Base-by-base conservation (phyloP, 2,888 invertebrate species). In the Lepas anatifera region DNA sequence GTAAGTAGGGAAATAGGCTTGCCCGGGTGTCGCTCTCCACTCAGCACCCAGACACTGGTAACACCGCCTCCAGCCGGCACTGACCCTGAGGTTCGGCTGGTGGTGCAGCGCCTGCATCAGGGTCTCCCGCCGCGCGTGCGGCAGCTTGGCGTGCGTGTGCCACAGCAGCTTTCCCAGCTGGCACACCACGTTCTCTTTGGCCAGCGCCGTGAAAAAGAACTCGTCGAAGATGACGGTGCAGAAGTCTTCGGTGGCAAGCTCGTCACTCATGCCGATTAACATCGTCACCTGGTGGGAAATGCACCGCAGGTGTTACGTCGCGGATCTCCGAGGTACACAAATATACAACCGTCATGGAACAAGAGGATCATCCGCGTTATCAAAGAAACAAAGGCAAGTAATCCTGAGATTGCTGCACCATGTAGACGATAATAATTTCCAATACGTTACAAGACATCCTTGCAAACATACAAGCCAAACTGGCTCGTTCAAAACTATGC, bases 151-250 rank as follows among this genome's bases (percentile, higher is more conserved):
- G 80, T 95, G 88, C 73, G 94, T 88, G 78, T 93, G 93, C 92
- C 93, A 95, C 48, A 96, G 80, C 68, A 97, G 82, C 78, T 95
- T 92, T 67, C 95, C 81, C 77, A 96, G 84, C 82, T 97, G 97
- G 68, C 94, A 85, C 6, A 91, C 89, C 0, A 95, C 95, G 83
- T 95, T 95, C 77, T 96, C 95, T 73, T 90, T 86, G 1, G 89
- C 87, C 27, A 95, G 82, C 0, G 92, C 92, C 70, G 94, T 93
- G 80, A 95, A 89, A 77, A 97, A 90, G 80, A 96, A 96, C 79
- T 95, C 95, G 80, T 96, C 95, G 81, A 97, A 95, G 63, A 97
- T 86, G 1, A 92, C 92, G 3, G 94, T 94, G 80, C 95, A 95
- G 78, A 96, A 95, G 75, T 95, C 95, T 81, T 95, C 94, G 0